Evolutionary conservation across 2,797 vertebrate genomes (phyloP), one percentile per base, ranked within the genome.

Genomic region (Scleropages formosus): DNA sequence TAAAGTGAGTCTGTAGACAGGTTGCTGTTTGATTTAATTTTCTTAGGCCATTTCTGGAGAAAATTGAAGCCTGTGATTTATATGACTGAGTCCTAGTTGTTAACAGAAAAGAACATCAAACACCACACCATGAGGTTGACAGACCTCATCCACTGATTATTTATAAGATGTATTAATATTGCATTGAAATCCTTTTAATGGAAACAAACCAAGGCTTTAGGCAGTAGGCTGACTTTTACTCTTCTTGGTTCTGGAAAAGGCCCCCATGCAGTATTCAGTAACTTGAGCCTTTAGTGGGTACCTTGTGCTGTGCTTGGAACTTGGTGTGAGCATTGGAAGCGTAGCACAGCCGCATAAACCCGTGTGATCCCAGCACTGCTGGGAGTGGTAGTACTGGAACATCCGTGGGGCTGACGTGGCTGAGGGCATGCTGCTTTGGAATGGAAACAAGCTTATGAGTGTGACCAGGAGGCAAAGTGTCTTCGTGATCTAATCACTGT

Each of bases 331-430:
- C n/a, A 7, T 56, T 31, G 8, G 56, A 46, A 15, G 12, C 26
- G 44, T 31, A 51, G 67, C 68, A 64, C 47, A 26, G 49, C 63
- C 12, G 24, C 39, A n/a, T 10, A 22, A 15, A 67, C 26, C 13
- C n/a, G 24, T 65, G 26, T 44, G 44, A 60, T 59, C 59, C 3
- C 72, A 60, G n/a, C n/a, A 20, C 58, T 75, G 72, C 39, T 47
- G 56, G 10, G 16, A 46, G 46, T 24, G 49, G 62, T 67, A n/a
- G 24, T 61, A 49, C n/a, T 62, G 73, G 16, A 26, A 20, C n/a
- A 6, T 62, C 16, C 73, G 51, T 58, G 63, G 56, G 12, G 63
- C 73, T 65, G 66, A 75, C 13, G 62, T 75, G 62, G 53, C 71
- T 51, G 39, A 15, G 61, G 13, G 71, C 64, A 74, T 67, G 70